Evolutionary conservation across 2,113 vertebrate genomes (phyloP).

Genomic region (Puntigrus tetrazona): DNA sequence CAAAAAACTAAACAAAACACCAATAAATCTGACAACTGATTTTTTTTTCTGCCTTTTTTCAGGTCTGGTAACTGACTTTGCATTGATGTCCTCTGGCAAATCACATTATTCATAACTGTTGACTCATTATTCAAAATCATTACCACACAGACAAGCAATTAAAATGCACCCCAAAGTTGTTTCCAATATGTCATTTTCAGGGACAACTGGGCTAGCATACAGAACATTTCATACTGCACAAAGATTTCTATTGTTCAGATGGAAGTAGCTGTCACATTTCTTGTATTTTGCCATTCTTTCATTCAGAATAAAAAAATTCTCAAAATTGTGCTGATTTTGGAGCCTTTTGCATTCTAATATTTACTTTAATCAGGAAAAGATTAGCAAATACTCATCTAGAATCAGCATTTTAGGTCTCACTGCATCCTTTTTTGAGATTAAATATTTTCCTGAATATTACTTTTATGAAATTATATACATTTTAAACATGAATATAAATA

Average conservation of each 20-base stretch:
- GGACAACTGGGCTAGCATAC: neutral
- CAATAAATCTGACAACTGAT: conserved; percentile 49
- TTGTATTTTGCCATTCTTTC: neutral
- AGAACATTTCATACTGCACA: conserved; percentile 5
- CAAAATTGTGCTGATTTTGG: neutral
- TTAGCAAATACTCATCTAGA: neutral
- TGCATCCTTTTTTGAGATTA: neutral
- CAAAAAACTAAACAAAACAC: conserved; percentile 43
- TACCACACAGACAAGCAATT: conserved; percentile 49
- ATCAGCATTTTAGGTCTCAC: neutral
- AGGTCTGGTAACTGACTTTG: conserved; percentile 50
- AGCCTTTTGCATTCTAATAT: neutral
- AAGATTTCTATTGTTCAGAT: conserved; percentile 6
- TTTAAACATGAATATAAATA: neutral
- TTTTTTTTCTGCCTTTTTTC: conserved; percentile 23
- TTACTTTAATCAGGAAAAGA: neutral
- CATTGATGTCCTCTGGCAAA: conserved; percentile 51
- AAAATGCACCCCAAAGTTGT: conserved; percentile 36
- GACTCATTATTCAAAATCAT: conserved; percentile 52
- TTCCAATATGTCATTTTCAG: conserved; percentile 28
- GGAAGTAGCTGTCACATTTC: neutral
- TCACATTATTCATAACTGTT: conserved; percentile 51
- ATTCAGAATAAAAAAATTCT: neutral
- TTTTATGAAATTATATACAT: neutral
- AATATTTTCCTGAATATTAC: neutral